phyloP scores from a whole-genome alignment of 2,888 invertebrate species.

The Agriotes lineatus region DNA sequence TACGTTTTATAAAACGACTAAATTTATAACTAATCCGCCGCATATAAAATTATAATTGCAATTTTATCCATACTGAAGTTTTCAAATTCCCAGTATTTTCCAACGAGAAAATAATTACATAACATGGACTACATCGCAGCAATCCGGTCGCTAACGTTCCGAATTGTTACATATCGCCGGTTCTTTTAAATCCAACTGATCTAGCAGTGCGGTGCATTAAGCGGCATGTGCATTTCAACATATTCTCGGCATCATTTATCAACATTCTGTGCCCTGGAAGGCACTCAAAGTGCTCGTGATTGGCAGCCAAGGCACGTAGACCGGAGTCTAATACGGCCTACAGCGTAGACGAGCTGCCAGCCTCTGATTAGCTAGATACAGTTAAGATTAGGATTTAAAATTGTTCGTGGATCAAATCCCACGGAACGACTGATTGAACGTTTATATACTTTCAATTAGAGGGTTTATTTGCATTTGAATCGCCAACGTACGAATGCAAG shows the following conservation, averaged over 20 bases:
- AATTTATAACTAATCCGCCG: no score
- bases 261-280: constrained; percentile 53
- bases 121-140: no score
- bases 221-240: constrained; percentile 49
- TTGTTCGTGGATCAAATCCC: constrained; percentile 36
- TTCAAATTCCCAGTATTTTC: no score
- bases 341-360: constrained; percentile 43
- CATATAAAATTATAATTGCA: no score
- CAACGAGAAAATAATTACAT: no score
- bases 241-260: constrained; percentile 53
- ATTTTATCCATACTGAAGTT: no score
- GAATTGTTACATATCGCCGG: no score
- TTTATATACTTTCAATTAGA: constrained; percentile 37
- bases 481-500: neutral
- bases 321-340: constrained; percentile 50
- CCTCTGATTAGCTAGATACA: constrained; percentile 53
- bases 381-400: constrained; percentile 55
- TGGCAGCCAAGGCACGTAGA: constrained; percentile 57
- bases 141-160: no score
- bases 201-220: constrained; percentile 22
- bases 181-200: neutral
- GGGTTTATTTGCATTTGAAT: constrained; percentile 29
- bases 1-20: no score
- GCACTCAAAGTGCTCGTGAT: constrained; percentile 54
- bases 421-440: constrained; percentile 36